Evolutionary conservation across 2,888 invertebrate genomes (phyloP).

Genomic region (Lydus trimaculatus): DNA sequence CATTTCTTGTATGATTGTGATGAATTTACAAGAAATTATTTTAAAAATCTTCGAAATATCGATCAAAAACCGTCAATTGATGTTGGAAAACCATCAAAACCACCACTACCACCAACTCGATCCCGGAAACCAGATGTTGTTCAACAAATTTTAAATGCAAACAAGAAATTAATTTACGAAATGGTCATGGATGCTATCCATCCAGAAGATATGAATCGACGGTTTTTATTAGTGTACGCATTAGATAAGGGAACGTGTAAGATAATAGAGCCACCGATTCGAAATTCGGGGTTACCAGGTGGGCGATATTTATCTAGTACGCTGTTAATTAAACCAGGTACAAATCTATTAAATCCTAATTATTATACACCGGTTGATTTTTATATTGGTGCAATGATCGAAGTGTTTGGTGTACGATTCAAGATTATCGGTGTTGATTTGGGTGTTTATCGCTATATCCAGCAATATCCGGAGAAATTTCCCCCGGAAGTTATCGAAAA

Average conservation of each 20-base stretch:
- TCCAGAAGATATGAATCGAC: conserved; percentile 78
- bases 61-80: conserved; percentile 59
- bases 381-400: conserved; percentile 76
- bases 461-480: conserved; percentile 76
- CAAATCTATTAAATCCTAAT: conserved; percentile 72
- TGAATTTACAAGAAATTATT: conserved; percentile 80
- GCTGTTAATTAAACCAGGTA: conserved; percentile 73
- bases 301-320: conserved; percentile 78
- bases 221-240: conserved; percentile 79
- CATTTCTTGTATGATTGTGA: conserved; percentile 84
- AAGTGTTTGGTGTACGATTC: conserved; percentile 78
- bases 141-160: conserved; percentile 76
- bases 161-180: conserved; percentile 69
- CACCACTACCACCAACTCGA: conserved; percentile 63
- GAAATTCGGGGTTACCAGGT: conserved; percentile 78
- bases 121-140: conserved; percentile 78
- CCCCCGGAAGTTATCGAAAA: conserved; percentile 71
- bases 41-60: conserved; percentile 58
- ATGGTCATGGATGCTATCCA: conserved; percentile 79
- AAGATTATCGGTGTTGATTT: conserved; percentile 68
- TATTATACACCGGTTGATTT: conserved; percentile 83
- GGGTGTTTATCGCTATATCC: conserved; percentile 78
- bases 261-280: conserved; percentile 75
- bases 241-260: conserved; percentile 78
- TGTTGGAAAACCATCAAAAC: conserved; percentile 43